A percentile compares a stretch with the other conserved stretches of the same genome.
Conservation (phyloP, 2,797 vertebrate species). For the Liparis tanakae region DNA sequence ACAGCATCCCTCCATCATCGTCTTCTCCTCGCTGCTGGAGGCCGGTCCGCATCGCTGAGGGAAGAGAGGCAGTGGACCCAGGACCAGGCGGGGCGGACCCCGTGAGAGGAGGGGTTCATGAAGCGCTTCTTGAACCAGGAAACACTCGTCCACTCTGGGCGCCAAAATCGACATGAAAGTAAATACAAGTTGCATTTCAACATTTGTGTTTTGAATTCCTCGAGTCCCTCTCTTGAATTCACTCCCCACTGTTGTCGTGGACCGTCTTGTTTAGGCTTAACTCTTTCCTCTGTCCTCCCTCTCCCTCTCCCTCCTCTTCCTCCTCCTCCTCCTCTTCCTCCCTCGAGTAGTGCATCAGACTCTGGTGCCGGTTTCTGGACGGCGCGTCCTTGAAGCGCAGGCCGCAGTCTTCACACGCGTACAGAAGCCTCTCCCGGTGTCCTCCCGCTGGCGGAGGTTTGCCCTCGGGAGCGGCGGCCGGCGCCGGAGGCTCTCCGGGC, state of each 20-base stretch:
- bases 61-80: not conserved
- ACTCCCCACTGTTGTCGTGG: conserved; percentile 4
- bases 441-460: conserved; percentile 45
- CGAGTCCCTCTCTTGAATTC: not conserved
- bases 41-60: not conserved
- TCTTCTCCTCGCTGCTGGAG: too few species aligned
- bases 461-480: not conserved
- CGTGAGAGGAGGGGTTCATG: not conserved
- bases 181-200: conserved; percentile 14
- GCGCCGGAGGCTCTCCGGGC: conserved; percentile 19
- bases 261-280: conserved; percentile 27
- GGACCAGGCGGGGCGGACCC: not conserved
- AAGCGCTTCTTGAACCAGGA: not conserved
- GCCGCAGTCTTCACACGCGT: conserved; percentile 85
- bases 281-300: conserved; percentile 38
- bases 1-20: too few species aligned
- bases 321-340: conserved; percentile 29
- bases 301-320: not conserved
- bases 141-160: not conserved
- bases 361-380: conserved; percentile 84
- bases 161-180: not conserved
- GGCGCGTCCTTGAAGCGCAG: conserved; percentile 82
- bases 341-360: conserved; percentile 77
- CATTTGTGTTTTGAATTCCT: not conserved
- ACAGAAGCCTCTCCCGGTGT: conserved; percentile 58